These are phyloP conservation scores for Crematogaster levior DNA, from an alignment of 2,888 invertebrate species.

Conservation along the genomic window DNA sequence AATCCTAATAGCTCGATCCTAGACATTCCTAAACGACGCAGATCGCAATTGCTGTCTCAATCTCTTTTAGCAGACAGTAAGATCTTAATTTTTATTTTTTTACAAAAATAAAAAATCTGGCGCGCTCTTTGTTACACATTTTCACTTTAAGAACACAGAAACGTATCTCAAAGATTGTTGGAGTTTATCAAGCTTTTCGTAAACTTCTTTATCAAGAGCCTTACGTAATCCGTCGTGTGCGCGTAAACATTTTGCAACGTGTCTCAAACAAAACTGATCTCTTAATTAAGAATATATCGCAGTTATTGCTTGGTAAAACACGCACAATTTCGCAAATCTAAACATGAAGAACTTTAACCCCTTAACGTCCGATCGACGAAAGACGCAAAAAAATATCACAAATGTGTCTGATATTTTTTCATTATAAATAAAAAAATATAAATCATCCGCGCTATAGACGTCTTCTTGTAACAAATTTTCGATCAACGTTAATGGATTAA, in stretches of 20 bases:
- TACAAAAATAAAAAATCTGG: not conserved
- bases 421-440: not conserved
- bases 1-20: not conserved
- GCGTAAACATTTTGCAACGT: slow-evolving; percentile 6
- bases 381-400: slow-evolving; percentile 12
- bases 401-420: not conserved
- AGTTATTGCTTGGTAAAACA: not conserved
- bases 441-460: too few species aligned
- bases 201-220: slow-evolving; percentile 14
- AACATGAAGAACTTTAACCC: slow-evolving; percentile 29
- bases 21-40: not conserved
- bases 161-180: not conserved
- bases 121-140: not conserved
- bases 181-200: slow-evolving; percentile 15
- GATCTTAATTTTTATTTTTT: not conserved
- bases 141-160: not conserved
- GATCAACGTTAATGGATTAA: not conserved
- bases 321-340: slow-evolving; percentile 4
- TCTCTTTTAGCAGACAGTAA: not conserved
- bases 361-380: not conserved
- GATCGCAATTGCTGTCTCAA: not conserved
- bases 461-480: not conserved
- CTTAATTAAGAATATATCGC: slow-evolving; percentile 16
- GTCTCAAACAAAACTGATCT: not conserved
- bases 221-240: not conserved